Evolutionary conservation across 2,888 invertebrate species (phyloP), one percentile per base, ranked within the genome.

Genomic region (Sphaeridia pumilis): DNA sequence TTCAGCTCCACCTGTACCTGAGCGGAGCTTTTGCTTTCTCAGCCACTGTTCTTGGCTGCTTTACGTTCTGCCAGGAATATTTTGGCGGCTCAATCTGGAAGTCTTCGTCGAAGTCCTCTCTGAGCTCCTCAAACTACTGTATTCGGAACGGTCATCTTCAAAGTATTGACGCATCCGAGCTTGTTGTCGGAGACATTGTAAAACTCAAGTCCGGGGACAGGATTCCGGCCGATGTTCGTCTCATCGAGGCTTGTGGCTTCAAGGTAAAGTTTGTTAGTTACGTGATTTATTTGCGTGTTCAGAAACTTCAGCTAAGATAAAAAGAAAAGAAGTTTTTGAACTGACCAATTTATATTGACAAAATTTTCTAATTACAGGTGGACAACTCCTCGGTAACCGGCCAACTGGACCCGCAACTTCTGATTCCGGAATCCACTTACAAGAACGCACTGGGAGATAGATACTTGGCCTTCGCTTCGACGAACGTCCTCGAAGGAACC

Each of bases 361-460:
- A n/a, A n/a, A n/a, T n/a, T n/a, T n/a, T n/a, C n/a, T n/a, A n/a
- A n/a, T n/a, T n/a, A 17, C 34, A 54, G 54, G 56, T 58, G 41
- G 92, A 92, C 75, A 92, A 92, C 75, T 90, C 90, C 56, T 90
- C 90, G 67, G 76, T 92, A 70, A 92, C 92, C 65, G 92, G 92
- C 67, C 92, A 92, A 75, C 90, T 92, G 50, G 92, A 92, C 71
- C 90, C 92, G 12, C 92, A 92, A 69, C 85, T 87, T 56, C 82
- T 93, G 68, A 82, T 84, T 67, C 75, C 87, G 26, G 90, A 92
- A 56, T 88, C 84, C 71, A 92, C 93, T 64, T 83, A 89, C 72
- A 89, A 90, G 67, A 93, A 93, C 73, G 92, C 93, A 7, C 73
- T 92, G 68, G 92, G 92, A 76, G 90, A 92, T 57, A 88, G 87